phyloP scores from a whole-genome alignment of 2,113 vertebrate species.

The Cinclus mexicanus region DNA sequence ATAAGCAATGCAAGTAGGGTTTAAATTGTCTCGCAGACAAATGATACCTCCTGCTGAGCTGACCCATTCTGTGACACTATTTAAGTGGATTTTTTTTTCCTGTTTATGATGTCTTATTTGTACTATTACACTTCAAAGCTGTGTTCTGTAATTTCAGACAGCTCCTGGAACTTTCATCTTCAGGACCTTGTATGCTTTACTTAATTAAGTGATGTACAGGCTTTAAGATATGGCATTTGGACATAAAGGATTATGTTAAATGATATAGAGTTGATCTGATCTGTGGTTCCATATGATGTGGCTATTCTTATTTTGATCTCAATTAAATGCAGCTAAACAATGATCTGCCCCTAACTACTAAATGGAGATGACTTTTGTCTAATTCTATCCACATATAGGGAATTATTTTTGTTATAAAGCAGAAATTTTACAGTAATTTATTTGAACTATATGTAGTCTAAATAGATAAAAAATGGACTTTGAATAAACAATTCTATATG shows the following conservation, averaged over 20 bases:
- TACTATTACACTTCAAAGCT: conserved; percentile 41
- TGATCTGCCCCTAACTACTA: neutral
- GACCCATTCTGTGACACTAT: conserved; percentile 2
- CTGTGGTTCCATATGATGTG: neutral
- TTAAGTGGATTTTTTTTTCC: conserved; percentile 16
- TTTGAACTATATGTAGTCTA: neutral
- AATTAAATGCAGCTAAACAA: neutral
- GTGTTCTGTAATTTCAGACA: conserved; percentile 35
- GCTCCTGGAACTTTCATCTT: conserved; percentile 44
- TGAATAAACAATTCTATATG: neutral
- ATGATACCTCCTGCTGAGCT: conserved; percentile 19
- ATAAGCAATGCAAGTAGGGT: conserved; percentile 23
- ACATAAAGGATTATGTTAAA: neutral
- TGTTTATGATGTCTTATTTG: conserved; percentile 57
- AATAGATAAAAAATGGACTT: neutral
- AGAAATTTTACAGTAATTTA: neutral
- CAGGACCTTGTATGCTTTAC: neutral
- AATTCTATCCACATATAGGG: neutral
- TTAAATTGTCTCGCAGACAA: conserved; percentile 29
- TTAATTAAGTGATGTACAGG: conserved; percentile 46
- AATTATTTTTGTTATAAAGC: neutral
- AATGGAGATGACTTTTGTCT: neutral
- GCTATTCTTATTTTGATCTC: neutral
- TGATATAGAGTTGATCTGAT: neutral
- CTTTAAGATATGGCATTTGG: conserved; percentile 1